These are phyloP conservation scores for Tipula helvola DNA, from an alignment of 2,888 invertebrate species.

Conservation along the genomic window DNA sequence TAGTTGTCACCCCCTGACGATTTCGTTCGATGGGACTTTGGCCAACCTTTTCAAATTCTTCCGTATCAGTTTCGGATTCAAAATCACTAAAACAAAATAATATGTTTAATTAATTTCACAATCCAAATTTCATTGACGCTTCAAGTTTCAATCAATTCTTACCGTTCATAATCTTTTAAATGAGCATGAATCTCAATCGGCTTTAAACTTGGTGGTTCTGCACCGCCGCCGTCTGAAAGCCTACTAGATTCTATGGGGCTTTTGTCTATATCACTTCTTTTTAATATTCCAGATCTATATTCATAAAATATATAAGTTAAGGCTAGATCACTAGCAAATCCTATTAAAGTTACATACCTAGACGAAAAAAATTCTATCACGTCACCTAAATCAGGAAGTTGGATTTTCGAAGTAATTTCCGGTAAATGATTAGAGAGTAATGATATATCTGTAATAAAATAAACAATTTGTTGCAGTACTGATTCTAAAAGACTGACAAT, in stretches of 20 bases:
- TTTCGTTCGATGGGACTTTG: constrained; percentile 43
- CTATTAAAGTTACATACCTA: constrained; percentile 31
- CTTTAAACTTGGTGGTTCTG: constrained; percentile 20
- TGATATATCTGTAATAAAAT: constrained; percentile 41
- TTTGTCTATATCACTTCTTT: not conserved
- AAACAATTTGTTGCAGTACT: not conserved
- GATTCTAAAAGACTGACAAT: not conserved
- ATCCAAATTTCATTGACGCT: not conserved
- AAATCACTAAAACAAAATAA: constrained; percentile 44
- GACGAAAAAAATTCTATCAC: constrained; percentile 61
- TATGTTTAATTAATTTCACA: not conserved
- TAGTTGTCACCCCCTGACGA: constrained; percentile 16
- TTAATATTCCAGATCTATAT: constrained; percentile 14
- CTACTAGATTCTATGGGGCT: not conserved
- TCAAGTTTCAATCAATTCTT: constrained; percentile 19
- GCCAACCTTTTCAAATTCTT: constrained; percentile 69
- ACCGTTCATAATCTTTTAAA: constrained; percentile 32
- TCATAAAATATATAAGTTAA: not conserved
- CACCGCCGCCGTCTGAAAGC: not conserved
- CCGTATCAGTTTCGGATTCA: constrained; percentile 70
- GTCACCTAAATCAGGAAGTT: constrained; percentile 53
- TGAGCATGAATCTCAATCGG: constrained; percentile 38
- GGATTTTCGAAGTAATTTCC: constrained; percentile 49
- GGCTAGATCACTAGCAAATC: not conserved
- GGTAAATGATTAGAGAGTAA: constrained; percentile 52